Base-by-base conservation (phyloP, 2,113 vertebrate species). In the Pseudorectes ferrugineus region DNA sequence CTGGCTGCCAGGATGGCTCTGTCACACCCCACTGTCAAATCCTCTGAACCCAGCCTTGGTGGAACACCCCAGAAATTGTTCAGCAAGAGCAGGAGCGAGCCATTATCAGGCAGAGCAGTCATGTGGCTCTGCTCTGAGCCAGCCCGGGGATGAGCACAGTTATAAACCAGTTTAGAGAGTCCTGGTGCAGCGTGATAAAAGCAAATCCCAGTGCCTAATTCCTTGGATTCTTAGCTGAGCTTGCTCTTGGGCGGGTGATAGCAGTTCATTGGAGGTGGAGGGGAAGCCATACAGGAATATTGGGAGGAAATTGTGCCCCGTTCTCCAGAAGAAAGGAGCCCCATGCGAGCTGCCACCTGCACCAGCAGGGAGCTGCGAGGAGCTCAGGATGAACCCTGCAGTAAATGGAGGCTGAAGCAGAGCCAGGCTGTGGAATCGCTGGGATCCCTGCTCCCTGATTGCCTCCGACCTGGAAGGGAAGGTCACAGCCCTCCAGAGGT, bases 401-500 rank as follows among this genome's bases (percentile, higher is more conserved):
- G 61, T 29, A 25, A 25, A 12, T 1, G 12, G 5, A 79, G 63
- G 0, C 23, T 54, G 86, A 70, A 20, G 9, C 42, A 9, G 49
- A 83, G 79, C 75, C 90, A 65, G 10, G 26, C 7, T 43, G 74
- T 29, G 93, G 31, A 48, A 51, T 45, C 5, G 3, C 58, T 66
- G 71, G 78, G 85, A 88, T 93, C 61, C 8, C 65, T 88, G 91
- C 91, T 83, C 38, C 38, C n/a, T n/a, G n/a, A 67, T 48, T 31
- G 1, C 95, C 92, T 92, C 26, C 13, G 0, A 26, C 59, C 91
- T 63, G 79, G 22, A 68, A 36, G 68, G 67, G 49, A 18, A 67
- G 88, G 91, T 85, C 75, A 48, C 31, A n/a, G 72, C 36, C 9
- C 33, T 57, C n/a, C 21, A 46, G 16, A 38, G 82, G 51, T 24